Base-by-base conservation (phyloP, 2,113 vertebrate genomes). In the Elaphurus davidianus region DNA sequence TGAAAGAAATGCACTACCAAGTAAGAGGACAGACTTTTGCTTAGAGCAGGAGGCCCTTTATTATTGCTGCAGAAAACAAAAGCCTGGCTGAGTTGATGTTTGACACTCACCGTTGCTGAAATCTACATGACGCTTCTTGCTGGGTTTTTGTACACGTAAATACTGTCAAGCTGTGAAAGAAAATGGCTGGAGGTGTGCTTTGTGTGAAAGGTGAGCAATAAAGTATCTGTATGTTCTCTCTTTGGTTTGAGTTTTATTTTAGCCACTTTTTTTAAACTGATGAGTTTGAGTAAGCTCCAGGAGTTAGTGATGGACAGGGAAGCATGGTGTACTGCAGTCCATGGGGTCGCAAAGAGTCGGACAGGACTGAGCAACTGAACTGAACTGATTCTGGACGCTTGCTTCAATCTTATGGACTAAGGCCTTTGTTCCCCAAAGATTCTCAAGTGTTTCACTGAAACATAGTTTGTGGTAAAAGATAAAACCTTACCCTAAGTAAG, bases 191-290 rank as follows among this genome's bases (percentile, higher is more conserved):
- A 99, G 98, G 99, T 99, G 98, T 99, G 99, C 98, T 99, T 98
- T 99, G 99, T 99, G 98, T 99, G 99, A 99, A 99, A 99, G 99
- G 98, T 99, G 99, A 99, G 99, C 99, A 99, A 99, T 99, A 99
- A 99, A 99, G 98, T 98, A 96, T 97, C 98, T 98, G 98, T 99
- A 98, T 95, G 97, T 98, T 99, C 98, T 96, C 27, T 95, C 71
- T 93, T 93, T 98, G 98, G 83, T 96, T 97, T 97, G 79, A 76
- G 98, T 98, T 98, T 83, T 98, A 98, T 98, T 98, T 98, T 92
- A 91, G 78, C 55, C 92, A 28, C 57, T 92, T 90, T 90, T 33
- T 85, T 85, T 40, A 27, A 59, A 47, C 11, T 90, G 84, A 94
- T 89, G 84, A 95, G 15, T 28, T 59, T 74, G 67, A 74, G n/a